Evolutionary conservation across 2,797 vertebrate species (phyloP).

Genomic region (Mallotus villosus): DNA sequence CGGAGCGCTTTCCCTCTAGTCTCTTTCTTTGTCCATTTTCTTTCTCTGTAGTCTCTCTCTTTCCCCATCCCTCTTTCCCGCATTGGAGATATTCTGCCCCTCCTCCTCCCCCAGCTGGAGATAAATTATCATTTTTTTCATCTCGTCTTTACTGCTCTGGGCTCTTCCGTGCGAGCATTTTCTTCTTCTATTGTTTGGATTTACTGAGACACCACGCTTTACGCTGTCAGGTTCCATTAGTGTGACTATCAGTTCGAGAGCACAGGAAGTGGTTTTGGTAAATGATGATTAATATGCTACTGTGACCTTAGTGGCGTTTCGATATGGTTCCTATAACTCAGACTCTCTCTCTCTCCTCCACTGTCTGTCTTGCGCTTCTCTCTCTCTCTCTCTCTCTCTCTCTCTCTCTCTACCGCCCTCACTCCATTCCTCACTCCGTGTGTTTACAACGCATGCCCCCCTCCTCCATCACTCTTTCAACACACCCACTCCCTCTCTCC

Average conservation of each 20-base stretch:
- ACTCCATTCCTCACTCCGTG: constrained; percentile 27
- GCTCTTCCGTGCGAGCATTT: background rate
- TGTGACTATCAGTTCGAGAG: background rate
- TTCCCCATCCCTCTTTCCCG: background rate
- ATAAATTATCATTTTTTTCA: background rate
- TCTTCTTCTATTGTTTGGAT: background rate
- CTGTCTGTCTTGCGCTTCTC: background rate
- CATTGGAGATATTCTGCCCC: too few species aligned
- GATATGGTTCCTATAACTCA: background rate
- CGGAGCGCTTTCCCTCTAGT: background rate
- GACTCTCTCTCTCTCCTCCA: background rate
- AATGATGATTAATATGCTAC: constrained; percentile 1
- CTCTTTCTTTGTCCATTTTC: background rate
- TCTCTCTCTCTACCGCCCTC: background rate
- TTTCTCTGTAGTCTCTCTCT: background rate
- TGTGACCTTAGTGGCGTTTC: too few species aligned
- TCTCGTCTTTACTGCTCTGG: background rate
- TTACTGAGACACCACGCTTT: background rate
- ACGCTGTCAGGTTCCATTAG: background rate
- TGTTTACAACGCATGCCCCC: background rate
- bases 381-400: too few species aligned
- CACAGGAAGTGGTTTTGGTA: constrained; percentile 4
- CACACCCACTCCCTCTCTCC: constrained; percentile 15
- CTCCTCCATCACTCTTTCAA: constrained; percentile 4
- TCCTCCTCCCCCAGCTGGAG: background rate